These are phyloP conservation scores for Pammene fasciana DNA, from an alignment of 2,888 invertebrate genomes.

Conservation along the genomic window DNA sequence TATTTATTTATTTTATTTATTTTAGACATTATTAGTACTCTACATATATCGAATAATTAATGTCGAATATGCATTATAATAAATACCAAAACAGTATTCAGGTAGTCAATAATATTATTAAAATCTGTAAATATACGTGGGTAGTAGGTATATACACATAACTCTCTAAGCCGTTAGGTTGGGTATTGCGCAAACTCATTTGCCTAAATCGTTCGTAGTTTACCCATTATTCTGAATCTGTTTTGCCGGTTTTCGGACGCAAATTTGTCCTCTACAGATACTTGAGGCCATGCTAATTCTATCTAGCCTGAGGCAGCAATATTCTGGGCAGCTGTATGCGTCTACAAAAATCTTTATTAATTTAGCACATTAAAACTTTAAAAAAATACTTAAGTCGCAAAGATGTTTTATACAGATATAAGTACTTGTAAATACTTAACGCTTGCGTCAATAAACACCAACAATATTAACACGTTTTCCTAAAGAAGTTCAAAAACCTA, in stretches of 20 bases:
- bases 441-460: conserved; percentile 6
- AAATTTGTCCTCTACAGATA: conserved; percentile 20
- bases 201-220: not conserved
- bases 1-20: no score
- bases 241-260: conserved; percentile 2
- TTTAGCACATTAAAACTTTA: no score
- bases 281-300: not conserved
- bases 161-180: not conserved
- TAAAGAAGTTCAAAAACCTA: conserved; percentile 8
- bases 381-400: no score
- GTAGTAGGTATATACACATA: not conserved
- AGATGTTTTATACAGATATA: not conserved
- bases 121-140: not conserved
- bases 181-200: conserved; percentile 1
- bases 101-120: no score
- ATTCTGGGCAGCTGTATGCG: no score
- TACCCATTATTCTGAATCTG: conserved; percentile 3
- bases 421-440: not conserved
- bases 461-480: conserved; percentile 10
- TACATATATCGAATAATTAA: no score
- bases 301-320: not conserved
- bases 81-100: no score
- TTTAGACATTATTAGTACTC: no score
- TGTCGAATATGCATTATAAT: no score
- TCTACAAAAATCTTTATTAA: no score